phyloP scores from a whole-genome alignment of 2,888 invertebrate species.

The Leistus spinibarbis region DNA sequence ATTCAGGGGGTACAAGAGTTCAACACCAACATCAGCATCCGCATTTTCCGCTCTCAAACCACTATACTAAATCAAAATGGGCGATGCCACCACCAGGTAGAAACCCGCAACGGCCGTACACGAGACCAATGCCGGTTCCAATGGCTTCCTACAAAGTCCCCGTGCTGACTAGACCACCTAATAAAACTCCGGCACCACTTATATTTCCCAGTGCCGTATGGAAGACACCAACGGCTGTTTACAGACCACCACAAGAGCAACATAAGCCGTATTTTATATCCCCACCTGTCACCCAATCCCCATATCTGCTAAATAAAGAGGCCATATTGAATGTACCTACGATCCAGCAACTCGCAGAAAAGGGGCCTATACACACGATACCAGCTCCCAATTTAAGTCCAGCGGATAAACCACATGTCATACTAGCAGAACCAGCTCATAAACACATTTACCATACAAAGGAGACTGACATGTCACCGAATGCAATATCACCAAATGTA shows the following conservation, averaged over 20 bases:
- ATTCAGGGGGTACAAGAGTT: constrained; percentile 50
- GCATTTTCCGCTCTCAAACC: constrained; percentile 45
- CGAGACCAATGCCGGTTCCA: constrained; percentile 46
- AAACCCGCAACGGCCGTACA: constrained; percentile 23
- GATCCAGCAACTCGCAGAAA: constrained; percentile 57
- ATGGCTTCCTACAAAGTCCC: constrained; percentile 43
- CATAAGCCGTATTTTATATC: constrained; percentile 46
- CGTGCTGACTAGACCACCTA: constrained; percentile 41
- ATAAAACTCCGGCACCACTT: constrained; percentile 40
- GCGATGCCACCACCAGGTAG: constrained; percentile 12
- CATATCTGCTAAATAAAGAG: constrained; percentile 46
- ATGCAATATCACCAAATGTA: constrained; percentile 21
- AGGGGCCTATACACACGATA: constrained; percentile 84
- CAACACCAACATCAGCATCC: constrained; percentile 43
- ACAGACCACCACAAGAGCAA: constrained; percentile 42
- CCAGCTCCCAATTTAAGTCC: constrained; percentile 82
- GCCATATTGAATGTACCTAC: constrained; percentile 48
- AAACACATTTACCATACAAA: constrained; percentile 51
- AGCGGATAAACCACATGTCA: constrained; percentile 67
- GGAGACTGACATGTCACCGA: constrained; percentile 40
- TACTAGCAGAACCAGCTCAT: constrained; percentile 51
- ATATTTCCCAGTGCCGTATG: constrained; percentile 43
- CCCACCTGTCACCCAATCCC: constrained; percentile 53
- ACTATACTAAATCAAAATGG: constrained; percentile 29
- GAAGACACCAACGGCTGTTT: constrained; percentile 35